Base-by-base conservation (phyloP, 2,888 invertebrate species). In the Papilio demoleus region DNA sequence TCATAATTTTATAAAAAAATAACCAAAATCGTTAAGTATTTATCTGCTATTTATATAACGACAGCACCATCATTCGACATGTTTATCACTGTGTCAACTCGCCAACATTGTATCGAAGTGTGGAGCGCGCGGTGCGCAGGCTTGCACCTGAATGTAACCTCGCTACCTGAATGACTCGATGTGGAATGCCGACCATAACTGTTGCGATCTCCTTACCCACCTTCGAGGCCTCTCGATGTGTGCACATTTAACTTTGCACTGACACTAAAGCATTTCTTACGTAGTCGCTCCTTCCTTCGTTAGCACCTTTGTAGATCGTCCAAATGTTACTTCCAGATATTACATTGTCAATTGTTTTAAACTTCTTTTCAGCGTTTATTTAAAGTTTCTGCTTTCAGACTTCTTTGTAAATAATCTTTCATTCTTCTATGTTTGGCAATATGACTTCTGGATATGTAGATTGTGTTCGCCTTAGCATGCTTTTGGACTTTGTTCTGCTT, bases 251-350 rank as follows among this genome's bases (percentile, higher is more conserved):
- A 87, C 85, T 79, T 79, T 80, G 90, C 90, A 90, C 88, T 85
- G 81, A 84, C 86, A 87, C 84, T 77, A 75, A 78, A 81, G 85
- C 88, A 87, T 86, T 81, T 87, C 80, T 82, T 80, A 76, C 76
- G 82, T 91, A 91, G 90, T 80, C 90, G 91, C 92, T 92, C 92
- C 92, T 92, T 90, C 88, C 90, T 93, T 88, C 91, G 88, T 90
- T 88, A 86, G 89, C 88, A 88, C 88, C 90, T 91, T 92, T 91
- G 81, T 90, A 91, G 92, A 89, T 92, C 92, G 92, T 92, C 91
- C 91, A 90, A 90, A 88, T 88, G 85, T 78, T 74, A 75, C 74
- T 81, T 70, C 73, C 80, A 81, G 86, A 84, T 85, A 82, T 83
- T 83, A 80, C 79, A 79, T 85, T 85, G 86, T 87, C 86, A 83